phyloP scores from a whole-genome alignment of 2,888 invertebrate species.

The Agonum fuliginosum region DNA sequence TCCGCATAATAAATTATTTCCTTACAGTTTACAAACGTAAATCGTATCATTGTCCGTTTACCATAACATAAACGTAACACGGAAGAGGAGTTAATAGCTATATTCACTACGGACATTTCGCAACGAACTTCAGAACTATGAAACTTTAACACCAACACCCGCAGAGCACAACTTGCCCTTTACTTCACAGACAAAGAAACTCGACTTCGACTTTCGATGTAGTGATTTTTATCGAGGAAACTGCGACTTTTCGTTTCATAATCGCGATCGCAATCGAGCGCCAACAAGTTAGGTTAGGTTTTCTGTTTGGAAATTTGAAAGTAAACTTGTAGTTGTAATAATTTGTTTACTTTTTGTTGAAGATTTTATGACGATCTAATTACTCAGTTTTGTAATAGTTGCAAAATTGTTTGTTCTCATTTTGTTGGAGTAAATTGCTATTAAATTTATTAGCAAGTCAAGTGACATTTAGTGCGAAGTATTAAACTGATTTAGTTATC shows the following conservation, averaged over 20 bases:
- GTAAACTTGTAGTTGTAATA: neutral
- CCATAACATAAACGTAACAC: constrained; percentile 5
- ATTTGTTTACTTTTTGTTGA: neutral
- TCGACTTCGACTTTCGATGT: constrained; percentile 27
- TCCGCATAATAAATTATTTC: neutral
- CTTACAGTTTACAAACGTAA: neutral
- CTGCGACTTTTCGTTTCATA: constrained; percentile 16
- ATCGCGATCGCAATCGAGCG: constrained; percentile 15
- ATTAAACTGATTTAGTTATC: constrained; percentile 11
- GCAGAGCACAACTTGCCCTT: constrained; percentile 26
- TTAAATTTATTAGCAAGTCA: neutral
- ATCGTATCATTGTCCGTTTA: neutral
- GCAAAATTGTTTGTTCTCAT: neutral
- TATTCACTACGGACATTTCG: constrained; percentile 20
- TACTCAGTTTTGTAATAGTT: neutral
- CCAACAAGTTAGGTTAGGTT: neutral
- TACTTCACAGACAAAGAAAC: constrained; percentile 9
- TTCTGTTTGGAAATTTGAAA: constrained; percentile 25
- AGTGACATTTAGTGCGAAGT: neutral
- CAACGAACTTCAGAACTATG: constrained; percentile 26
- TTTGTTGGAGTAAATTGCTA: neutral
- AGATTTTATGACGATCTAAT: neutral
- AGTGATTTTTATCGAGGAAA: constrained; percentile 35
- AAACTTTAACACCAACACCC: constrained; percentile 14
- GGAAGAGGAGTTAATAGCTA: constrained; percentile 8